Conservation (phyloP, 35 echinoderm and acorn worm species). For the Apostichopus californicus region DNA sequence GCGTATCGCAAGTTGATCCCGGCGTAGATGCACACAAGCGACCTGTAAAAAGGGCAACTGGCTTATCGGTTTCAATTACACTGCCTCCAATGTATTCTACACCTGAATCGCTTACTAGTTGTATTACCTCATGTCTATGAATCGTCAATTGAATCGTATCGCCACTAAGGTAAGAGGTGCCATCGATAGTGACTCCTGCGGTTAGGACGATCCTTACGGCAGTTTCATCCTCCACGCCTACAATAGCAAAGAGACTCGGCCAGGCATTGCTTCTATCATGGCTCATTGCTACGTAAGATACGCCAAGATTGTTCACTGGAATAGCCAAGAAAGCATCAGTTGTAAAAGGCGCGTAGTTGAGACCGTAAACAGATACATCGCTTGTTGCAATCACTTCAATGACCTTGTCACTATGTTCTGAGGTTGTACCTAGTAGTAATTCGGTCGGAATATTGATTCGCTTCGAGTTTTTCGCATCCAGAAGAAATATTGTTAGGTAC, state of each 20-base stretch:
- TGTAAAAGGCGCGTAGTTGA: conserved; percentile 52
- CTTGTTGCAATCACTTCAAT: conserved; percentile 45
- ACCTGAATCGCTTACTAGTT: conserved; percentile 13
- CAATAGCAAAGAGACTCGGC: conserved; percentile 43
- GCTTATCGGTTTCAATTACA: conserved; percentile 63
- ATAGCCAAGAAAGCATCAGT: conserved; percentile 73
- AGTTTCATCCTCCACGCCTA: conserved; percentile 49
- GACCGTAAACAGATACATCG: conserved; percentile 71
- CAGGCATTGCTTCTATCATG: neutral
- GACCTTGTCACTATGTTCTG: conserved; percentile 54
- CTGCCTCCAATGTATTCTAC: conserved; percentile 44
- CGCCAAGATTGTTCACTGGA: conserved; percentile 53
- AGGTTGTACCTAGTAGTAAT: conserved; percentile 19
- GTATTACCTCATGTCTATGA: conserved; percentile 43
- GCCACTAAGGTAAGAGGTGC: conserved; percentile 27
- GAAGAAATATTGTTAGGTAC: conserved; percentile 21
- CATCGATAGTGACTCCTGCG: conserved; percentile 43
- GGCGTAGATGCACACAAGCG: conserved; percentile 23
- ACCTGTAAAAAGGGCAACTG: conserved; percentile 65
- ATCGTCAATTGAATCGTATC: conserved; percentile 42
- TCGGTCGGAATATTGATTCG: conserved; percentile 41
- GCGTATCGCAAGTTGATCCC: conserved; percentile 51
- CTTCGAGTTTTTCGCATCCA: conserved; percentile 38
- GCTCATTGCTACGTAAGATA: conserved; percentile 60
- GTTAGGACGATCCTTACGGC: conserved; percentile 25